Conservation (phyloP, 2,797 vertebrate species). For the Lepus townsendii region DNA sequence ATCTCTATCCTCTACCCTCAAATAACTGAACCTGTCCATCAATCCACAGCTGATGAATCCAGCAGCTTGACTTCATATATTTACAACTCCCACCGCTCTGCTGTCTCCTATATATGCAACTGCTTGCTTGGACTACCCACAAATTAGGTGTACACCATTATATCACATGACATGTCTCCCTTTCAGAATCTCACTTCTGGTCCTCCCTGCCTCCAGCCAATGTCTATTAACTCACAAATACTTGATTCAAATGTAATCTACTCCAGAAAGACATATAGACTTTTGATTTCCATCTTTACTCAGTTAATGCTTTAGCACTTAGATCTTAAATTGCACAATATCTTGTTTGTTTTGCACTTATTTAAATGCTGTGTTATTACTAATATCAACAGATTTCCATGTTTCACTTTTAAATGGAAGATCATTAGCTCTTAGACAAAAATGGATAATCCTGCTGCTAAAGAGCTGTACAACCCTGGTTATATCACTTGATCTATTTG, state of each 20-base stretch:
- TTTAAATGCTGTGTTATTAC: background rate
- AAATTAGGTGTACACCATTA: too few species aligned
- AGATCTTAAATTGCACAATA: background rate
- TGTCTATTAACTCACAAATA: background rate
- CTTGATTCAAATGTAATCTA: background rate
- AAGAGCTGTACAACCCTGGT: background rate
- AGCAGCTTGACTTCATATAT: background rate
- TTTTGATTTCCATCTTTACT: background rate
- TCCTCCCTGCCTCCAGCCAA: background rate
- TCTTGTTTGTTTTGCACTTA: background rate
- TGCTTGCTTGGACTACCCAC: background rate
- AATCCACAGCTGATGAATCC: background rate
- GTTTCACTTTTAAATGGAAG: background rate
- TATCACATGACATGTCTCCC: background rate
- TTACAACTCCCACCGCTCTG: background rate
- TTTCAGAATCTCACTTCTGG: background rate
- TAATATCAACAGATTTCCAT: background rate
- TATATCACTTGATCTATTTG: background rate
- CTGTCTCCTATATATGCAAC: background rate
- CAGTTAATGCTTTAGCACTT: background rate
- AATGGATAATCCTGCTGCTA: background rate
- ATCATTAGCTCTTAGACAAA: background rate
- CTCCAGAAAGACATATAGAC: background rate
- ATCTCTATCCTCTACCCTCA: background rate
- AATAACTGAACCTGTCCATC: background rate